A percentile compares a stretch with the other conserved stretches of the same genome.
Conservation (phyloP, 2,888 invertebrate genomes). For the Calameuta pallipes region DNA sequence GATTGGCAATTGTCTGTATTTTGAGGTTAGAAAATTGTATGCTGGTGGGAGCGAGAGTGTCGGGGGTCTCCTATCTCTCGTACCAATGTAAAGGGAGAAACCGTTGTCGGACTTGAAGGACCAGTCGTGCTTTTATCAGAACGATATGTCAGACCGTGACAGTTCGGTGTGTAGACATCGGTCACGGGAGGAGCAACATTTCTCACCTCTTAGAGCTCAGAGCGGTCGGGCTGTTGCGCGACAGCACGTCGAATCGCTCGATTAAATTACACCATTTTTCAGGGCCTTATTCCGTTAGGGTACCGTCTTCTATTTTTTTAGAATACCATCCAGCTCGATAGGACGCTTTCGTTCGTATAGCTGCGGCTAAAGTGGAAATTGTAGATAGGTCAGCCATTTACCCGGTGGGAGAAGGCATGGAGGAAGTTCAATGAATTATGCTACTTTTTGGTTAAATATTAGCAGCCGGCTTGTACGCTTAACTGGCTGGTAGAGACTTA, state of each 20-base stretch:
- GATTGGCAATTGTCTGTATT: not conserved
- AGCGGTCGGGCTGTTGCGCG: slow-evolving; percentile 35
- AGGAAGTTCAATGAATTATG: not conserved
- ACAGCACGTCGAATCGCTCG: slow-evolving; percentile 49
- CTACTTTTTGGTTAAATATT: not conserved
- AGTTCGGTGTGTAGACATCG: slow-evolving; percentile 59
- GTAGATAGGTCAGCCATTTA: not conserved
- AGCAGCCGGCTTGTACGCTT: not conserved
- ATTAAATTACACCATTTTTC: slow-evolving; percentile 54
- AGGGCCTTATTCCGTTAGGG: slow-evolving; percentile 25
- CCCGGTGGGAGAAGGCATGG: not conserved
- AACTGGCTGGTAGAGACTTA: not conserved
- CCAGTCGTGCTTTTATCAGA: slow-evolving; percentile 58
- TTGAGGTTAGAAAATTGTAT: not conserved
- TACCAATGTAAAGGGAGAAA: slow-evolving; percentile 18
- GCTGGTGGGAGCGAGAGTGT: not conserved
- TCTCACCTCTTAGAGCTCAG: slow-evolving; percentile 53
- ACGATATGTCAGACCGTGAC: slow-evolving; percentile 62
- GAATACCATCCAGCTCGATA: not conserved
- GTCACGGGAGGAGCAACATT: slow-evolving; percentile 56
- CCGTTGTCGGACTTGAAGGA: slow-evolving; percentile 38
- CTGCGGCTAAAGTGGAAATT: not conserved
- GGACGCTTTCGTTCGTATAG: not conserved
- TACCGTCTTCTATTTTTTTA: not conserved
- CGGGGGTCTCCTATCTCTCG: not conserved